Conservation (phyloP, 2,797 vertebrate genomes). For the Hoplostethus mediterraneus region DNA sequence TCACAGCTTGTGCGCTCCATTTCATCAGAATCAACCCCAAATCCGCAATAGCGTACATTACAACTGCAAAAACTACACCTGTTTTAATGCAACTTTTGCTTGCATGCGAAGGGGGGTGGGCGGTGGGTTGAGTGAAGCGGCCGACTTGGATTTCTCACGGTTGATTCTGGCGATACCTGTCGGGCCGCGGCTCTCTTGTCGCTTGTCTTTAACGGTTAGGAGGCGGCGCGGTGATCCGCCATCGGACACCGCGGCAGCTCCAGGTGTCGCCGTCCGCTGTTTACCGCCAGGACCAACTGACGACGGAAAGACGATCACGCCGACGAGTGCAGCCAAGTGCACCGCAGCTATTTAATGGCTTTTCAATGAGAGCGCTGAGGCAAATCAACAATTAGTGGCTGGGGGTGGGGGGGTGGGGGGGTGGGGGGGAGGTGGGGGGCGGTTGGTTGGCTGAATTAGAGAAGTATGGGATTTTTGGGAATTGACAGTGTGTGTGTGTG, state of each 20-base stretch:
- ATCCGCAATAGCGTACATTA: constrained; percentile 17
- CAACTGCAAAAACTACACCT: background rate
- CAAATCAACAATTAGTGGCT: constrained; percentile 40
- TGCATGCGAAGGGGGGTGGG: background rate
- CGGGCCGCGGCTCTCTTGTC: constrained; percentile 14
- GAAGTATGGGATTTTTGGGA: constrained; percentile 48
- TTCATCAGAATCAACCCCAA: constrained; percentile 43
- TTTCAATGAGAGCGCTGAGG: constrained; percentile 44
- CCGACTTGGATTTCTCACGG: background rate
- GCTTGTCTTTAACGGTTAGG: background rate
- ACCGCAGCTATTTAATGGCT: constrained; percentile 37
- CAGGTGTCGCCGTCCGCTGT: constrained; percentile 44
- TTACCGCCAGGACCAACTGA: constrained; percentile 33
- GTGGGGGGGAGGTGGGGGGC: background rate
- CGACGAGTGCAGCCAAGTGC: constrained; percentile 21
- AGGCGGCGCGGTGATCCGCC: constrained; percentile 20
- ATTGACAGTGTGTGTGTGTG: constrained; percentile 49
- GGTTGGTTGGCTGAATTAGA: constrained; percentile 10
- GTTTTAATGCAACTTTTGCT: constrained; percentile 16
- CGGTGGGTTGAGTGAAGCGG: background rate
- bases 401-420: background rate
- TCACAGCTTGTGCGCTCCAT: constrained; percentile 58
- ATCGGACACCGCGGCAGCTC: background rate
- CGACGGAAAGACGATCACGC: constrained; percentile 34
- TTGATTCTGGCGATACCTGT: constrained; percentile 4